Conservation (phyloP, 2,888 invertebrate genomes). For the Pedicia rivosa region DNA sequence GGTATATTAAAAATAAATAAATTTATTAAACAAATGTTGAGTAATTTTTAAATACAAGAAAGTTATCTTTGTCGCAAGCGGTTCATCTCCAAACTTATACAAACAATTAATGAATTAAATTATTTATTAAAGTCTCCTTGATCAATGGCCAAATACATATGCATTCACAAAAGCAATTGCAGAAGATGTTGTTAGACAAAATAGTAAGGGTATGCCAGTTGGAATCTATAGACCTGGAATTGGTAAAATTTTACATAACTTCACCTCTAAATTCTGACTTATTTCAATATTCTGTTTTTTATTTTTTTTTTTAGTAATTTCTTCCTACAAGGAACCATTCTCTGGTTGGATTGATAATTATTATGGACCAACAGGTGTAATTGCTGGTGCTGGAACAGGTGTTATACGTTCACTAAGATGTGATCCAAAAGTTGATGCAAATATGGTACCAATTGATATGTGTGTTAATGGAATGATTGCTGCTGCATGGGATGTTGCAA, state of each 20-base stretch:
- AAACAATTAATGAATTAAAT: not conserved
- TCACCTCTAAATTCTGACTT: conserved; percentile 2
- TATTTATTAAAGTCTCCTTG: conserved; percentile 36
- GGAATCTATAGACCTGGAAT: conserved; percentile 76
- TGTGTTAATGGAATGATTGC: conserved; percentile 70
- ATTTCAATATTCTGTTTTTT: not conserved
- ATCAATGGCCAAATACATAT: conserved; percentile 75
- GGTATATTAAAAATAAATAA: not conserved
- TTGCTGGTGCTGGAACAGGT: conserved; percentile 61
- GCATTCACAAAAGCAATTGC: conserved; percentile 83
- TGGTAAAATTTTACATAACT: no score
- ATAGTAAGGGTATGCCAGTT: conserved; percentile 55
- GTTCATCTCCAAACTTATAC: not conserved
- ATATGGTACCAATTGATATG: conserved; percentile 63
- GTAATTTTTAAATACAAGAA: not conserved
- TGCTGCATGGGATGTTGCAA: conserved; percentile 54
- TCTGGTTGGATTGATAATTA: conserved; percentile 83
- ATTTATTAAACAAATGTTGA: not conserved
- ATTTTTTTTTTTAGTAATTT: conserved; percentile 34
- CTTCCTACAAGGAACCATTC: conserved; percentile 56
- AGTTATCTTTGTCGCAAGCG: no score
- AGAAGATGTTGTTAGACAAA: conserved; percentile 53
- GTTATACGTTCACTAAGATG: conserved; percentile 52
- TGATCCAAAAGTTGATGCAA: conserved; percentile 49
- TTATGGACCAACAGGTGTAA: conserved; percentile 71